Conservation (phyloP, 2,888 invertebrate genomes). For the Luperina nickerlii region DNA sequence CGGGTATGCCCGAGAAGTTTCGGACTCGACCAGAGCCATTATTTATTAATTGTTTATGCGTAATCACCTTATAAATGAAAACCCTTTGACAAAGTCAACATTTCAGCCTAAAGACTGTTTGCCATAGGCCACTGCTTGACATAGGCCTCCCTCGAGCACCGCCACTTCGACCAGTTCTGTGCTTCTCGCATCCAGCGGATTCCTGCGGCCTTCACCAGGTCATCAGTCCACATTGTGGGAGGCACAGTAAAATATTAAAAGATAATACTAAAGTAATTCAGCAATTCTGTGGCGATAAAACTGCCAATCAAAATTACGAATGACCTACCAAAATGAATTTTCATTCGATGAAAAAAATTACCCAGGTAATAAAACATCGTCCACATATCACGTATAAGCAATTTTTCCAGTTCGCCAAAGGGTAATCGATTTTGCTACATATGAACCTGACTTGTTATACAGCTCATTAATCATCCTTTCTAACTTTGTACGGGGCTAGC, state of each 20-base stretch:
- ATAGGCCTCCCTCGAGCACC: not conserved
- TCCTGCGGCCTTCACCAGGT: not conserved
- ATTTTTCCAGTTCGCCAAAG: slow-evolving; percentile 67
- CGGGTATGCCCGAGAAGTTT: not conserved
- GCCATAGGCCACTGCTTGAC: not conserved
- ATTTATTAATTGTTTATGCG: not conserved
- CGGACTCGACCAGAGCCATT: too few relatives aligned
- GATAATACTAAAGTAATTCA: not conserved
- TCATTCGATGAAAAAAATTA: slow-evolving; percentile 33
- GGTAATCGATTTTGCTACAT: slow-evolving; percentile 69
- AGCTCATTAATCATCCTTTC: slow-evolving; percentile 66
- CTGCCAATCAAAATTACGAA: not conserved
- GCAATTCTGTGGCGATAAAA: not conserved
- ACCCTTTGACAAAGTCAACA: not conserved
- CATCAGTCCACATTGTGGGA: not conserved
- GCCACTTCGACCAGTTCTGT: not conserved
- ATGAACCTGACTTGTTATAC: slow-evolving; percentile 69
- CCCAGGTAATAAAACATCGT: slow-evolving; percentile 43
- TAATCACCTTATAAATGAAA: too few relatives aligned
- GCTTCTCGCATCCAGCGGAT: not conserved
- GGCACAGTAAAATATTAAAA: not conserved
- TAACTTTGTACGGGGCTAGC: slow-evolving; percentile 59
- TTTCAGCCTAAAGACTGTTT: not conserved
- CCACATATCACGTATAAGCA: slow-evolving; percentile 60
- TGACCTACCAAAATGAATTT: slow-evolving; percentile 16